These are phyloP conservation scores for Sinocyclocheilus rhinocerous DNA, from an alignment of 2,113 vertebrate genomes.

Conservation along the genomic window DNA sequence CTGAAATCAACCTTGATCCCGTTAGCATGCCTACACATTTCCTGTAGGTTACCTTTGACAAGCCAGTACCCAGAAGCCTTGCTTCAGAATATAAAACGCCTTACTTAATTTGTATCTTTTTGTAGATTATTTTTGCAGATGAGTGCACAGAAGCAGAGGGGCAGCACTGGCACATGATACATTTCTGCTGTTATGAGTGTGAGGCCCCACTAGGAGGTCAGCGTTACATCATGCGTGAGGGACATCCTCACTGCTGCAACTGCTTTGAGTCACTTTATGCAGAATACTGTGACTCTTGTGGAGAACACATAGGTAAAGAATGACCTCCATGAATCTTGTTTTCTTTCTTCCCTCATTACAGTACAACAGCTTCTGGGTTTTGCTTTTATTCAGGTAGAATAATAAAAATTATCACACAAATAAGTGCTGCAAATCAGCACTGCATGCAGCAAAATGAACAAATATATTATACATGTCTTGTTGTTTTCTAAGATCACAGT, in stretches of 20 bases:
- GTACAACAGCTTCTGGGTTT: neutral
- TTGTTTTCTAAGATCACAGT: too few relatives aligned
- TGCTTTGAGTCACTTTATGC: conserved; percentile 96
- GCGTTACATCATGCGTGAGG: conserved; percentile 99
- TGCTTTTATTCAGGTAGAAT: neutral
- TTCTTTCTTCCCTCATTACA: neutral
- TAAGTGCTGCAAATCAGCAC: too few relatives aligned
- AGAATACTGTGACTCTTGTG: conserved; percentile 95
- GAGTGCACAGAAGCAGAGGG: conserved; percentile 98
- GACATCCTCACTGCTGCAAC: conserved; percentile 95
- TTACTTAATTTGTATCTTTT: conserved; percentile 9
- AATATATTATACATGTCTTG: too few relatives aligned
- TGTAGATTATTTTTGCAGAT: conserved; percentile 95
- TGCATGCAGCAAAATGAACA: too few relatives aligned
- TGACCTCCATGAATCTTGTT: neutral
- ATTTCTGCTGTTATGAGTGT: conserved; percentile 98
- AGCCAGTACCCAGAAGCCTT: neutral
- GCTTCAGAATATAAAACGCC: neutral
- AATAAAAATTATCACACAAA: too few relatives aligned
- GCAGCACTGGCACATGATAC: conserved; percentile 98
- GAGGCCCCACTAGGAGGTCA: conserved; percentile 92
- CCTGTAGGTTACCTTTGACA: neutral
- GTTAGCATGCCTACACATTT: neutral
- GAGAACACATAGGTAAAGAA: conserved; percentile 91
- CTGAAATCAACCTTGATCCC: neutral